Percentiles rank a stretch among this genome's conserved stretches.
Conservation (phyloP, 1,140 invertebrate genomes). For the Berghia stephanieae region DNA sequence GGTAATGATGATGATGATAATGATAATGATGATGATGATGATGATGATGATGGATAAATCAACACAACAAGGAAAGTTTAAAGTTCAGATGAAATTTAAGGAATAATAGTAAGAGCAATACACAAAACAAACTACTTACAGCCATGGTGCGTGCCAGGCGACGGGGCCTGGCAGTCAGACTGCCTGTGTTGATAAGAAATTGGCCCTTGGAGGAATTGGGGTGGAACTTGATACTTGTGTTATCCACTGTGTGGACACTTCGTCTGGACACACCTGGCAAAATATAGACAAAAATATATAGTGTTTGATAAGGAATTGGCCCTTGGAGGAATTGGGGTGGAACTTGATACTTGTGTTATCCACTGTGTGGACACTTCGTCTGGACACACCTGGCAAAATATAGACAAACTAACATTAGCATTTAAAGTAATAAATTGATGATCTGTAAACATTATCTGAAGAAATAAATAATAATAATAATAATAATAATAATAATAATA, state of each 20-base stretch:
- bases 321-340: too few relatives aligned
- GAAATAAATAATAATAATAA: too few relatives aligned
- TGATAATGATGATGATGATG: too few relatives aligned
- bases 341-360: too few relatives aligned
- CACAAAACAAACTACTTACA: conserved; percentile 19
- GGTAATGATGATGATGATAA: too few relatives aligned
- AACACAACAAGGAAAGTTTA: background rate
- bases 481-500: too few relatives aligned
- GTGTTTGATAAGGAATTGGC: background rate
- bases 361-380: too few relatives aligned
- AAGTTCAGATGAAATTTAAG: background rate
- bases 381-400: too few relatives aligned
- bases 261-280: conserved; percentile 19
- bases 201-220: conserved; percentile 23
- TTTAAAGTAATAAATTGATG: too few relatives aligned
- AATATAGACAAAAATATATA: background rate
- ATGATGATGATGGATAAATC: too few relatives aligned
- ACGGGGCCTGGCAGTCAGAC: background rate
- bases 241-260: conserved; percentile 24
- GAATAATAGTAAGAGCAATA: background rate
- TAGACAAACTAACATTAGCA: too few relatives aligned
- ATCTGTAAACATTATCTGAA: too few relatives aligned
- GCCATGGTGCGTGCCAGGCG: conserved; percentile 21
- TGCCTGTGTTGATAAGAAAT: conserved; percentile 13
- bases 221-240: conserved; percentile 25